Evolutionary conservation across 2,888 invertebrate genomes (phyloP).

Genomic region (Sinelater perroti): DNA sequence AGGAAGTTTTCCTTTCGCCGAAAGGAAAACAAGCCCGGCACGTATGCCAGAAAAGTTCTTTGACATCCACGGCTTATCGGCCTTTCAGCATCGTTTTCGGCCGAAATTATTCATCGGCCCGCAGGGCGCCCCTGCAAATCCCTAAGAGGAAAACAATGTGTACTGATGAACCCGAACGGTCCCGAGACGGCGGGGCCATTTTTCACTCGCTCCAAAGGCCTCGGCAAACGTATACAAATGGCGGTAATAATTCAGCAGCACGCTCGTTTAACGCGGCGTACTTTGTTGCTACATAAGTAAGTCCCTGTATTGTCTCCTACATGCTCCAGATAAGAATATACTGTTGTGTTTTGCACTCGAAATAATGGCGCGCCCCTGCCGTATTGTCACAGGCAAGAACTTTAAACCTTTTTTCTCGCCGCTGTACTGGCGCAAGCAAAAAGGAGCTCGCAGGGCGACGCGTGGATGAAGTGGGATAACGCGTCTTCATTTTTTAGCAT

Average conservation of each 20-base stretch:
- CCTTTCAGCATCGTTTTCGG: no score
- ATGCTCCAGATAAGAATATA: constrained; percentile 18
- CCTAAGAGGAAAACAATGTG: constrained; percentile 17
- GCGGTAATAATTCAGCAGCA: constrained; percentile 9
- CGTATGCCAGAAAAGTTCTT: no score
- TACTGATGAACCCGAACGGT: constrained; percentile 12
- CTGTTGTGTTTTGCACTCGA: constrained; percentile 16
- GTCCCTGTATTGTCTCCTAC: constrained; percentile 14
- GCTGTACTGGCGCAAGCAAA: no score
- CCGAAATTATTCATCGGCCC: no score
- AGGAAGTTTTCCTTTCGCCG: no score
- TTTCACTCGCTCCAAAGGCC: constrained; percentile 10
- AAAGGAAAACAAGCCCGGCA: no score
- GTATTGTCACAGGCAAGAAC: constrained; percentile 14
- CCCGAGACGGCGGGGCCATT: constrained; percentile 1
- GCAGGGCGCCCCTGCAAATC: no score
- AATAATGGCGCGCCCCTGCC: constrained; percentile 10
- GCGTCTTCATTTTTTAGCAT: no score
- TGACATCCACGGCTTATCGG: no score
- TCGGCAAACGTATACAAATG: constrained; percentile 13
- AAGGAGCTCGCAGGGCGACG: no score
- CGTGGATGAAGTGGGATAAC: no score
- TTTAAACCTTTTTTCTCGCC: neutral
- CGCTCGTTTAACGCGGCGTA: constrained; percentile 9
- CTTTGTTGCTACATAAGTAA: constrained; percentile 17